Evolutionary conservation across 2,113 vertebrate genomes (phyloP), one percentile per base, ranked within the genome.

Genomic region (Cranoglanis bouderius): DNA sequence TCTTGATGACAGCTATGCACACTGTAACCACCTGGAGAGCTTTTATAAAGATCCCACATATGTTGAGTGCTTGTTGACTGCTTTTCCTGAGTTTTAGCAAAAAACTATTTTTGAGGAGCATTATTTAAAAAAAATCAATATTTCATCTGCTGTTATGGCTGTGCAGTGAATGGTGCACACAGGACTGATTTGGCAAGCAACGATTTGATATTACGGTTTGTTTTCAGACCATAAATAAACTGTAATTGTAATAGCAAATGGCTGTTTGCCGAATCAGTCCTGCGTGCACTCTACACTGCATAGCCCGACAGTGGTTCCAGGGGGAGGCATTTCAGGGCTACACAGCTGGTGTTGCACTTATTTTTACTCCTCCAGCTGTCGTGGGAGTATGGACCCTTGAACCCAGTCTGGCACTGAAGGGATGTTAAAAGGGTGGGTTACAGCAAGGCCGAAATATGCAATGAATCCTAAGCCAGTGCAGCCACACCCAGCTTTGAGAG

Each of bases 351-450:
- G 78, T 86, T 53, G 55, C 87, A 91, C 63, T 94, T 94, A 94
- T 95, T 95, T 96, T 92, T 93, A 94, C 93, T 92, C 80, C 90
- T 92, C 91, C 94, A 95, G 95, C 94, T 95, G 95, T 90, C 90
- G 77, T 65, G 55, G 38, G 86, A 85, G 40, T 26, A 80, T 61
- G 46, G 78, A 83, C 53, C 80, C 84, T 85, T 86, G 82, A 81
- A 88, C 57, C 78, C 61, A 82, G 55, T 90, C 82, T 88, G 82
- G 84, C 70, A 67, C 75, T 77, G 85, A 65, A 63, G 40, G 40
- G 87, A 72, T 59, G 46, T 81, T 43, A 83, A 38, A 43, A 43
- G 86, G 84, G 77, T 82, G 82, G 86, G 84, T 67, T 67, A 18
- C 43, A 89, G 80, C 61, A 57, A 59, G 65, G 80, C 55, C 88